These are phyloP conservation scores for Machaerirhynchus nigripectus DNA, from an alignment of 2,113 vertebrate genomes.

Conservation along the genomic window DNA sequence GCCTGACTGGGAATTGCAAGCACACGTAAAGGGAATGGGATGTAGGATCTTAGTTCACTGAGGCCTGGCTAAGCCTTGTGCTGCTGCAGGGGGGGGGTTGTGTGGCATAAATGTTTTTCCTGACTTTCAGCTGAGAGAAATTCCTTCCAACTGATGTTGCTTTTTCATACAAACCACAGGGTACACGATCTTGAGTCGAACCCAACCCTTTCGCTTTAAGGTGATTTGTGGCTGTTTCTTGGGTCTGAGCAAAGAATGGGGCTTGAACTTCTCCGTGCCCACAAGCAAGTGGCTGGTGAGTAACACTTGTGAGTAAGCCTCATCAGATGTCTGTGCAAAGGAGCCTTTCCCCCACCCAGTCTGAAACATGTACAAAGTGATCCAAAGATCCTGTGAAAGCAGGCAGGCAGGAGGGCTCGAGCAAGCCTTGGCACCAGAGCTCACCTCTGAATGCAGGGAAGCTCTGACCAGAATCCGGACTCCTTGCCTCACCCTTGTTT, in stretches of 20 bases:
- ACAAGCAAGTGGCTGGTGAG: constrained; percentile 29
- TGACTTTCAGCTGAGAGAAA: neutral
- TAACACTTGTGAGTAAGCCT: constrained; percentile 56
- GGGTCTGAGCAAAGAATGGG: neutral
- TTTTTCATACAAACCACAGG: constrained; percentile 11
- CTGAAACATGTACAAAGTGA: neutral
- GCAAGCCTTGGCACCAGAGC: neutral
- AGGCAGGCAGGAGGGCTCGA: neutral
- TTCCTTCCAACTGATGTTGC: constrained; percentile 47
- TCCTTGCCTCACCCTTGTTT: neutral
- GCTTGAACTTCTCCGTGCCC: constrained; percentile 26
- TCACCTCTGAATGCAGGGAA: neutral
- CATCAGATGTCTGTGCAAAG: constrained; percentile 27
- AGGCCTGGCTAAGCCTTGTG: neutral
- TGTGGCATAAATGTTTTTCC: neutral
- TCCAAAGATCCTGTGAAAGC: neutral
- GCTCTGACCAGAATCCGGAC: neutral
- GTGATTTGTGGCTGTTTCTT: neutral
- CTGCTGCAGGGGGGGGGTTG: neutral
- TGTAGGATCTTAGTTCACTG: neutral
- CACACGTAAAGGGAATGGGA: neutral
- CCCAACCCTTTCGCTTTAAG: neutral
- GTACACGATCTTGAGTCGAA: neutral
- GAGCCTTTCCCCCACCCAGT: neutral
- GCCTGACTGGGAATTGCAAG: neutral